A percentile compares a stretch with the other conserved stretches of the same genome.
These are phyloP conservation scores for Phrynosoma platyrhinos DNA, from an alignment of 2,113 vertebrate genomes.

Conservation along the genomic window DNA sequence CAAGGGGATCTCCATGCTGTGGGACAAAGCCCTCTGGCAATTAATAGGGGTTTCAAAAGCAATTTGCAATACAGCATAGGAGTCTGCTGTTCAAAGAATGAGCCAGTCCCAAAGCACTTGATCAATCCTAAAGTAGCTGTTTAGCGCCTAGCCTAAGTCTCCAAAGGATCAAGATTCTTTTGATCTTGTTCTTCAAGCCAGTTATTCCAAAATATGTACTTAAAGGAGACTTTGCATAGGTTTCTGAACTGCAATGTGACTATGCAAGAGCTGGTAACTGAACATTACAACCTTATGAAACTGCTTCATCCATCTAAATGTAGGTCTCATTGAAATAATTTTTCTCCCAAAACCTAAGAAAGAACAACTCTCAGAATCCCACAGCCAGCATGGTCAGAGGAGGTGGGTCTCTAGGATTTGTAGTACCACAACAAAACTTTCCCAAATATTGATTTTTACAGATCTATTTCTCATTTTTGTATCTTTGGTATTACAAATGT, in stretches of 20 bases:
- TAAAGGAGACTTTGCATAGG: neutral
- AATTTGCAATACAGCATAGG: neutral
- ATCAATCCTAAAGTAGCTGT: neutral
- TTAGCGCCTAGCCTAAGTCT: neutral
- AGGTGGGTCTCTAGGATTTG: no score
- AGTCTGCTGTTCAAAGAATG: neutral
- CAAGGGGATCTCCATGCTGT: neutral
- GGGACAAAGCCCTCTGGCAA: neutral
- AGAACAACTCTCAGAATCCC: no score
- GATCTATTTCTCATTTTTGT: no score
- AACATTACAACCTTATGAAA: neutral
- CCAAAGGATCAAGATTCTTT: neutral
- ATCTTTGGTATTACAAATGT: no score
- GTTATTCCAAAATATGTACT: neutral
- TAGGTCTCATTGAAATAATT: neutral
- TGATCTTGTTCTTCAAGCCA: neutral
- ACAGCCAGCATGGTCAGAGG: no score
- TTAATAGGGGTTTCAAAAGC: neutral
- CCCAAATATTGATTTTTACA: no score
- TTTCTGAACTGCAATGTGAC: neutral
- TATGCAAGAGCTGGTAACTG: neutral
- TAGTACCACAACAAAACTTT: no score
- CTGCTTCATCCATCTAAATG: neutral
- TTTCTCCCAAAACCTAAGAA: neutral
- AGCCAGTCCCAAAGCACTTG: neutral